A percentile compares a stretch with the other conserved stretches of the same genome.
Conservation (phyloP, 2,888 invertebrate genomes). For the Heterodera filipjevi region DNA sequence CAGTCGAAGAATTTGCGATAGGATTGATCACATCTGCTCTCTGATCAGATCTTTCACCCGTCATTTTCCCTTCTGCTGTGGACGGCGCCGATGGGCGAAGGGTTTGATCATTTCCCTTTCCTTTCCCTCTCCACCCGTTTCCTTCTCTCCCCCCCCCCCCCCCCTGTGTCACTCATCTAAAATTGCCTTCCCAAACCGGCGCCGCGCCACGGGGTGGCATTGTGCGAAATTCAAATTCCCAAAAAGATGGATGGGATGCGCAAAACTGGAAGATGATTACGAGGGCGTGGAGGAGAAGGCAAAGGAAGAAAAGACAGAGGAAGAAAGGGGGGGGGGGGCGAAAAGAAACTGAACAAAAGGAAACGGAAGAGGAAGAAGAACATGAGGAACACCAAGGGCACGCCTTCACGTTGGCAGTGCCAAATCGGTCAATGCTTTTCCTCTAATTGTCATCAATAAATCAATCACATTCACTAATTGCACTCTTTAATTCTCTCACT, state of each 20-base stretch:
- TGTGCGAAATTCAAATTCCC: constrained; percentile 1
- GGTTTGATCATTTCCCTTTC: background rate
- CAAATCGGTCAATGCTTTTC: no score
- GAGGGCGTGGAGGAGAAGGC: background rate
- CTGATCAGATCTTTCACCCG: constrained; percentile 6
- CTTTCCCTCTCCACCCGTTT: no score
- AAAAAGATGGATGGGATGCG: constrained; percentile 1
- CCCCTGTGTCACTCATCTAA: background rate
- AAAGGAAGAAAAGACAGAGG: background rate
- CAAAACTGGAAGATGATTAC: constrained; percentile 5
- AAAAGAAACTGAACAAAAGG: background rate
- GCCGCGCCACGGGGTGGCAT: background rate
- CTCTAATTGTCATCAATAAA: no score
- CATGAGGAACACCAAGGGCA: no score
- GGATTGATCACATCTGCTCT: background rate
- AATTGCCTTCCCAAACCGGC: constrained; percentile 2
- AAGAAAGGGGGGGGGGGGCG: background rate
- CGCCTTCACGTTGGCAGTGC: no score
- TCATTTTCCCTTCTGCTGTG: background rate
- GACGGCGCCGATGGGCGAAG: background rate
- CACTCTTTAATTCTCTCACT: no score
- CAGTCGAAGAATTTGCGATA: background rate
- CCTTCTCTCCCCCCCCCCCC: background rate
- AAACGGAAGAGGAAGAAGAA: background rate
- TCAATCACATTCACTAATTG: no score